Percentiles rank a stretch among this genome's conserved stretches.
phyloP scores from a whole-genome alignment of 2,113 vertebrate genomes.

The Myotis davidii region DNA sequence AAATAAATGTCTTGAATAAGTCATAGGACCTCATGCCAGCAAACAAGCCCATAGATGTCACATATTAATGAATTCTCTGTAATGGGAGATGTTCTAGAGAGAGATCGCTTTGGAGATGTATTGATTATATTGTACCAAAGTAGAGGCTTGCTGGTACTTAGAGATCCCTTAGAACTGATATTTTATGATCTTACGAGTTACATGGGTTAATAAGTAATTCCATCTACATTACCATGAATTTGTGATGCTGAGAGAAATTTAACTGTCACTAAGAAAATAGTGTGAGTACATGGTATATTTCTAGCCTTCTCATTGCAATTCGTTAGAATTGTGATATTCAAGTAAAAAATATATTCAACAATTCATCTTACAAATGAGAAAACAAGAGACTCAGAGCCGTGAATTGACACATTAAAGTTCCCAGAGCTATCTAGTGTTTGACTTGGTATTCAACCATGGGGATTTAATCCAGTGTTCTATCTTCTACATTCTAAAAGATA shows the following conservation, averaged over 20 bases:
- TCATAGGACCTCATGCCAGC: neutral
- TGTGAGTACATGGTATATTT: neutral
- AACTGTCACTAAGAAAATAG: neutral
- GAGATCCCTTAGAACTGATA: neutral
- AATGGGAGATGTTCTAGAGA: neutral
- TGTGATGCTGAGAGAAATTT: slow-evolving; percentile 28
- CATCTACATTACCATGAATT: neutral
- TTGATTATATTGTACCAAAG: neutral
- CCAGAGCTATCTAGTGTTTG: neutral
- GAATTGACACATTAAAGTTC: neutral
- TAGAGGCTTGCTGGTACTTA: neutral
- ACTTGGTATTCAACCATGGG: neutral
- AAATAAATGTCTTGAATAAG: slow-evolving; percentile 7
- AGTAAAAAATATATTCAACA: slow-evolving; percentile 5
- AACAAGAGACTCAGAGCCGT: slow-evolving; percentile 23
- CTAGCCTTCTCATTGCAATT: slow-evolving; percentile 16
- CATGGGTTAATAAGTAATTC: neutral
- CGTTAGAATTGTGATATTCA: slow-evolving; percentile 15
- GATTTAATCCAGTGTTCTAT: neutral
- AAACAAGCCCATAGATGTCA: neutral
- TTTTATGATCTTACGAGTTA: neutral
- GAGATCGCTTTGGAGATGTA: neutral
- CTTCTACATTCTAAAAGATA: neutral
- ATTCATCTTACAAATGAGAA: slow-evolving; percentile 22
- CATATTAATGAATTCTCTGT: neutral